These are phyloP conservation scores for Sycobia sp. DNA, from an alignment of 1,140 invertebrate genomes.

Conservation along the genomic window DNA sequence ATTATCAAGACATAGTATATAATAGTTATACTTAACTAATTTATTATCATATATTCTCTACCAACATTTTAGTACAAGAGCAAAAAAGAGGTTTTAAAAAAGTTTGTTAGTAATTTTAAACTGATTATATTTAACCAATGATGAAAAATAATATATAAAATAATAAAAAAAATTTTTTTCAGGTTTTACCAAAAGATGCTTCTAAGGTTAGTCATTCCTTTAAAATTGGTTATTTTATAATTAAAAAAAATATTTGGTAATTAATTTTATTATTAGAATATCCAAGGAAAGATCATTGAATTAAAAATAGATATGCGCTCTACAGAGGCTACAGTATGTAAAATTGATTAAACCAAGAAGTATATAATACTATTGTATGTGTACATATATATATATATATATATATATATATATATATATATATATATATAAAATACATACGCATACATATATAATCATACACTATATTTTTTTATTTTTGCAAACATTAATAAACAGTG, in stretches of 20 bases:
- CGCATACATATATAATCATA: neutral
- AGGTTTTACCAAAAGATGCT: slow-evolving; percentile 7
- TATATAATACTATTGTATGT: too few species aligned
- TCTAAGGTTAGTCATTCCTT: slow-evolving; percentile 7
- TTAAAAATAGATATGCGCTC: slow-evolving; percentile 31
- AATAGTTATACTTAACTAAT: neutral
- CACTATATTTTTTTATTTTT: neutral
- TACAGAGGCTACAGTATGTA: slow-evolving; percentile 34
- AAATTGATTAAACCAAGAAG: neutral
- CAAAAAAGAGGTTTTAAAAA: slow-evolving; percentile 38
- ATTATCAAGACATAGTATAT: too few species aligned
- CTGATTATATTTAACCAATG: slow-evolving; percentile 12
- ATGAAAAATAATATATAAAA: slow-evolving; percentile 13
- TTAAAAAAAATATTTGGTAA: slow-evolving; percentile 19
- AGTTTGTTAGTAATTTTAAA: slow-evolving; percentile 39
- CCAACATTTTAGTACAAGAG: slow-evolving; percentile 38
- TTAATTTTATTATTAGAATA: slow-evolving; percentile 25
- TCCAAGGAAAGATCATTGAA: slow-evolving; percentile 27
- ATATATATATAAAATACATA: neutral
- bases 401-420: neutral
- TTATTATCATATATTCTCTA: neutral
- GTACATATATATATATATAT: neutral
- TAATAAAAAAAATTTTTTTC: slow-evolving; percentile 1
- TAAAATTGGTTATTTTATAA: neutral
- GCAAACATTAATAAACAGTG: slow-evolving; percentile 28